A percentile compares a stretch with the other conserved stretches of the same genome.
These are phyloP conservation scores for Thelaira solivaga DNA, from an alignment of 2,888 invertebrate genomes.

Conservation along the genomic window DNA sequence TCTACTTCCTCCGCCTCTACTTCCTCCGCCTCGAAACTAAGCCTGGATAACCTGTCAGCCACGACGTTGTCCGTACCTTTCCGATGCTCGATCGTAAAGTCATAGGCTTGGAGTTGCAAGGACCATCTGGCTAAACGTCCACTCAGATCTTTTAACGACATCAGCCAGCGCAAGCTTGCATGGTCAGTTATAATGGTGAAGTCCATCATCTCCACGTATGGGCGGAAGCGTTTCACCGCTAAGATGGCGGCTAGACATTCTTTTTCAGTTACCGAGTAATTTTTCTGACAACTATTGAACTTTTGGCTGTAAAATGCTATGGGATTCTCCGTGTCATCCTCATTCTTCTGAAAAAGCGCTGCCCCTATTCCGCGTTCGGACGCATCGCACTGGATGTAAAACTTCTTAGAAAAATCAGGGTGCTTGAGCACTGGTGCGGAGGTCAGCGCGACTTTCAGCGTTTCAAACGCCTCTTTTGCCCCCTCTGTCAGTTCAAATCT, in stretches of 20 bases:
- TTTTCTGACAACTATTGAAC: background rate
- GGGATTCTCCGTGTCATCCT: conserved; percentile 14
- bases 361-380: too few relatives aligned
- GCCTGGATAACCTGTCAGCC: conserved; percentile 1
- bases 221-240: background rate
- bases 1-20: too few relatives aligned
- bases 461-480: too few relatives aligned
- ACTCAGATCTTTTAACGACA: background rate
- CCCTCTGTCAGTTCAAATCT: too few relatives aligned
- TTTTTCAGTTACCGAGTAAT: background rate
- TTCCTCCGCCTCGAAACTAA: background rate
- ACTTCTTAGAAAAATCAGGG: conserved; percentile 3
- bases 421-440: background rate
- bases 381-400: too few relatives aligned
- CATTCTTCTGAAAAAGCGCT: background rate
- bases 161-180: background rate
- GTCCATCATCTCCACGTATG: background rate
- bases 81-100: background rate
- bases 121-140: conserved; percentile 23
- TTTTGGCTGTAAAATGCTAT: background rate
- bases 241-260: background rate
- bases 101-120: conserved; percentile 2
- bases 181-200: background rate
- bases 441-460: too few relatives aligned
- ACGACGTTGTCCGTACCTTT: conserved; percentile 13